Percentiles rank a stretch among this genome's conserved stretches.
These are phyloP conservation scores for Stichodactyla mertensii DNA, from an alignment of 64 coral and sea anemone species.

Conservation along the genomic window DNA sequence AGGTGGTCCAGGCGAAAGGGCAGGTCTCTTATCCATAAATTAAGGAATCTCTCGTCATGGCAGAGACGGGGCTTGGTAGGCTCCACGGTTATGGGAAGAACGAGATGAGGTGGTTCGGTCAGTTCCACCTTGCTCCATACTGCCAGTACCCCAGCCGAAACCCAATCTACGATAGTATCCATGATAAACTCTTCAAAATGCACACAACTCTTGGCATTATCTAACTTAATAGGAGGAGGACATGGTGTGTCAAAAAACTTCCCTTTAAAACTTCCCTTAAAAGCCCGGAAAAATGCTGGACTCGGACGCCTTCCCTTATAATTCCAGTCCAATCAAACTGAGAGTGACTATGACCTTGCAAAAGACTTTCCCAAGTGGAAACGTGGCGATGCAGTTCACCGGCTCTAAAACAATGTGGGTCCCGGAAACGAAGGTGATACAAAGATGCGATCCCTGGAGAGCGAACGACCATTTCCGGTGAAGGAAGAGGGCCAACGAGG, in stretches of 20 bases:
- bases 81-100: slow-evolving; percentile 36
- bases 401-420: neutral
- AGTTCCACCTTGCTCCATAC: neutral
- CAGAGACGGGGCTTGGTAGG: slow-evolving; percentile 29
- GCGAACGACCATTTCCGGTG: slow-evolving; percentile 10
- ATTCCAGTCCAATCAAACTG: neutral
- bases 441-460: neutral
- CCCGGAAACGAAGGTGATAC: neutral
- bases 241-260: neutral
- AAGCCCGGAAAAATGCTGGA: slow-evolving; percentile 21
- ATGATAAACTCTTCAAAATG: slow-evolving; percentile 19
- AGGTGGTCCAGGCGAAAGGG: neutral
- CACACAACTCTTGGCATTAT: neutral
- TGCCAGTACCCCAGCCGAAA: neutral
- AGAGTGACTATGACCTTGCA: neutral
- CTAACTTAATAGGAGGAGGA: slow-evolving; percentile 9
- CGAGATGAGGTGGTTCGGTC: neutral
- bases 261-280: slow-evolving; percentile 33
- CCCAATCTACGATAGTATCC: slow-evolving; percentile 16
- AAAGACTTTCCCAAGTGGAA: neutral
- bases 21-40: slow-evolving; percentile 32
- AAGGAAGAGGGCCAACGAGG: slow-evolving; percentile 49
- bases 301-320: slow-evolving; percentile 23
- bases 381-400: neutral
- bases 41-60: slow-evolving; percentile 41